Conservation (phyloP, 1,140 invertebrate genomes). For the Magallana gigas region DNA sequence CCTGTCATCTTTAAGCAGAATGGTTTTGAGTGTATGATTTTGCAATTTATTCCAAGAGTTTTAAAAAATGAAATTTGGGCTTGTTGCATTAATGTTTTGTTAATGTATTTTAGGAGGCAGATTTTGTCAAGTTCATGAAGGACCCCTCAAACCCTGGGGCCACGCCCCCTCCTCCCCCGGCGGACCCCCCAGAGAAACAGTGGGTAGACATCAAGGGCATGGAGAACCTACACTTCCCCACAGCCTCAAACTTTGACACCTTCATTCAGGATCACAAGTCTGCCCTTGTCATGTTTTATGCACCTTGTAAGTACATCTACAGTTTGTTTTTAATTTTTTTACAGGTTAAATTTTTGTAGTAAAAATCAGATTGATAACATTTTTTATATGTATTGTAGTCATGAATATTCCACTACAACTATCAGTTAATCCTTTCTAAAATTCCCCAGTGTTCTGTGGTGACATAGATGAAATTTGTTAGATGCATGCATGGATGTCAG, state of each 20-base stretch:
- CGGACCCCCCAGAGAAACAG: conserved; percentile 73
- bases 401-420: no score
- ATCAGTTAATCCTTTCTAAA: no score
- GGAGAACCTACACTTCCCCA: conserved; percentile 81
- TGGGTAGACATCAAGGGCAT: conserved; percentile 79
- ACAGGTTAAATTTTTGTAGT: no score
- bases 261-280: conserved; percentile 75
- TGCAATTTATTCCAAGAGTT: no score
- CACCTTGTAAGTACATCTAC: conserved; percentile 72
- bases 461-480: no score
- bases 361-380: no score
- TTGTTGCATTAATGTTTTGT: background rate
- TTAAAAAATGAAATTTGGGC: background rate
- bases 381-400: no score
- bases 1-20: no score
- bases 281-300: conserved; percentile 79
- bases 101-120: conserved; percentile 79
- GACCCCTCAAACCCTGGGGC: conserved; percentile 81
- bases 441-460: no score
- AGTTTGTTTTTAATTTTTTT: no score
- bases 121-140: conserved; percentile 85
- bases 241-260: conserved; percentile 80
- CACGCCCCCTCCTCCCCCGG: conserved; percentile 73
- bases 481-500: no score
- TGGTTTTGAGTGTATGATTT: no score